phyloP scores from a whole-genome alignment of 2,113 vertebrate genomes.

The Dromaius novaehollandiae region DNA sequence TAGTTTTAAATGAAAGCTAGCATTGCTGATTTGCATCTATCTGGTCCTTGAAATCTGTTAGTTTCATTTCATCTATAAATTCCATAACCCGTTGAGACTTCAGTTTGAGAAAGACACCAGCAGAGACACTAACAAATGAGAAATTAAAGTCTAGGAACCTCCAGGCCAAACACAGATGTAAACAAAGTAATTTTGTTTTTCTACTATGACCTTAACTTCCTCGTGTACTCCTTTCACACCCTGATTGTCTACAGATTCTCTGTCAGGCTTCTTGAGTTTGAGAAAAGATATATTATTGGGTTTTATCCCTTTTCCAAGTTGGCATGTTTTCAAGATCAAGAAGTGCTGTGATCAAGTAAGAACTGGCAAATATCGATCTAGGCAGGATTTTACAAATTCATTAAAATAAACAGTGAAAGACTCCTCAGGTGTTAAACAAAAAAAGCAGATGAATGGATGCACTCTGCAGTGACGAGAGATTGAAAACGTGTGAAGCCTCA shows the following conservation, averaged over 20 bases:
- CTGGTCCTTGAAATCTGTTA: not conserved
- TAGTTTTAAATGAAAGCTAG: not conserved
- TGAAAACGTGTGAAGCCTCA: not conserved
- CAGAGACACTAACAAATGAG: not conserved
- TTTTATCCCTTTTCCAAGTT: not conserved
- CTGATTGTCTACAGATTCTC: not conserved
- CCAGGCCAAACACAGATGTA: not conserved
- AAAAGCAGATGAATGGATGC: not conserved
- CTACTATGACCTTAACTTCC: not conserved
- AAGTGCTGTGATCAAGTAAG: not conserved
- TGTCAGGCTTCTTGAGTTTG: not conserved
- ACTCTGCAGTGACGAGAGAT: not conserved
- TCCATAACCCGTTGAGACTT: not conserved
- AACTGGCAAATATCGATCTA: not conserved
- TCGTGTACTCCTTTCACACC: not conserved
- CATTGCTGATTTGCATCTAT: not conserved
- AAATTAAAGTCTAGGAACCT: not conserved
- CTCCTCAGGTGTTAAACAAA: not conserved
- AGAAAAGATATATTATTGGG: not conserved
- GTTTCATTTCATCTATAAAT: not conserved
- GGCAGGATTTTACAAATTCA: not conserved
- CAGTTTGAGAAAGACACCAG: not conserved
- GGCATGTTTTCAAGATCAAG: not conserved
- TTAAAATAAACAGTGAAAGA: not conserved
- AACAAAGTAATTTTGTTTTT: not conserved